Evolutionary conservation across 2,888 invertebrate genomes (phyloP), one percentile per base, ranked within the genome.

Genomic region (Tigriopus californicus): DNA sequence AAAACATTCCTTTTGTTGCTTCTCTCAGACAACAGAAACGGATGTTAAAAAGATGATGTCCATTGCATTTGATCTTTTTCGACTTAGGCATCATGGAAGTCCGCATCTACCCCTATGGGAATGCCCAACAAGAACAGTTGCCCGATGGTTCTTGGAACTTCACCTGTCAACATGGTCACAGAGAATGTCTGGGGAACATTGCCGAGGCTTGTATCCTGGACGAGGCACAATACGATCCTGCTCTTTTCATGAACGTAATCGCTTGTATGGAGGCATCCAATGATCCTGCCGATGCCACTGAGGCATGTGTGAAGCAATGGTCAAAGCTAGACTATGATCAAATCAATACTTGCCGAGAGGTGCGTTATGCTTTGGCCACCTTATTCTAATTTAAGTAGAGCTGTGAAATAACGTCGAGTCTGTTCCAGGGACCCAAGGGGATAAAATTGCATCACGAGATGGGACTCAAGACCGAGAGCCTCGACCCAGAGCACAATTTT

Each of bases 91-190:
- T 49, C 22, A 20, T 49, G 15, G 13, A 12, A 20, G 22, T 49
- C 5, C 22, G 20, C 15, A 20, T 56, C 11, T 56, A 56, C 42
- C 56, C 56, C 6, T 56, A 22, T 56, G 56, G 56, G 3, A 56
- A 56, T 42, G 56, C 56, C 8, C 13, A 42, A 6, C 42, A 56
- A 42, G 11, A 15, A 5, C 10, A 42, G 18, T 13, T 22, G 22
- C 41, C 56, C 22, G 25, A 56, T 56, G 56, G 56, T 11, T 42
- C 56, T 3, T 56, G 25, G 15, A 15, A 42, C 15, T 56, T 18
- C 42, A 42, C 41, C 2, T 56, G 56, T 13, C 56, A 56, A 42
- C 56, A 56, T 44, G 56, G 56, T 42, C 42, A 40, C 5, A 2
- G 18, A 11, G 56, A 56, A 42, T 56, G 56, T 41, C 15, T 13